Evolutionary conservation across 2,113 vertebrate genomes (phyloP), one percentile per base, ranked within the genome.

Genomic region (Opisthocomus hoazin): DNA sequence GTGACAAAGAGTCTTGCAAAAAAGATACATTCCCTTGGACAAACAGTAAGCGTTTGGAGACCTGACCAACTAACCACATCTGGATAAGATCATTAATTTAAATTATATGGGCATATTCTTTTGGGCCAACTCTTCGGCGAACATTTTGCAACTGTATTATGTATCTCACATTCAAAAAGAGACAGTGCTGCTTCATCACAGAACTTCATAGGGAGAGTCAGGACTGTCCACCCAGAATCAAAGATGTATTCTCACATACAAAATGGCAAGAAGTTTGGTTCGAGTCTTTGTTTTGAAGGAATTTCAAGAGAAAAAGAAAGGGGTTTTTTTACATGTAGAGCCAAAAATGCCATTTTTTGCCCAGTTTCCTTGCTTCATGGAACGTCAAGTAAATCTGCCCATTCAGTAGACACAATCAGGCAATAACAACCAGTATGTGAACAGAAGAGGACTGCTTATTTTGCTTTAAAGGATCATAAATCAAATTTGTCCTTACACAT

Each of bases 321-420:
- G 7, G 3, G 1, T 21, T 64, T 82, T 83, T 80, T n/a, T 7
- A 54, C 21, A 5, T 6, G 10, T 27, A 70, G 41, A 70, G 37
- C 39, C 73, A 76, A 58, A 50, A 86, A 85, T 4, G 5, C 5
- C 12, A 32, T 93, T 95, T 95, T 90, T 71, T 93, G 58, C 86
- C 58, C 71, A 89, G 46, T 58, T 93, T 46, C 63, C 36, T 90
- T 74, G 11, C 81, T 97, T 83, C 60, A 88, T 43, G 64, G 64
- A 80, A 93, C 20, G 10, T 90, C 84, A 80, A 69, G 34, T 83
- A 92, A 84, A 80, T 91, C 82, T 92, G 30, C n/a, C 75, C 12
- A 1, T 63, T 81, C 63, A 77, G 26, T 48, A 95, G 85, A 77
- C 39, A 58, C 36, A 45, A 12, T 80, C 51, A 74, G 64, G 63